Percentiles rank a stretch among this genome's conserved stretches.
Conservation (phyloP, 2,888 invertebrate genomes). For the Habroteleia sp. region DNA sequence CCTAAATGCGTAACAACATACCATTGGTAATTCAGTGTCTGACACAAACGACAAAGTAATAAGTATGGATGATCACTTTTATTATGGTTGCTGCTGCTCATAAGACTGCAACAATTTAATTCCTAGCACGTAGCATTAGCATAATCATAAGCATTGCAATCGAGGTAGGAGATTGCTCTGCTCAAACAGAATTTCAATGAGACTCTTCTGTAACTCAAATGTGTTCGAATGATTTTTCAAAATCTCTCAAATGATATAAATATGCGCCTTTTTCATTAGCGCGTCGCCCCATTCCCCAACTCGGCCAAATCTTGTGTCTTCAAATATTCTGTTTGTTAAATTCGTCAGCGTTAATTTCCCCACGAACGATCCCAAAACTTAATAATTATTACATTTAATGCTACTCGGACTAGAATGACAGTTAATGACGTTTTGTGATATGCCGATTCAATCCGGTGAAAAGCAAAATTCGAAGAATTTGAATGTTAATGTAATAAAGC, state of each 20-base stretch:
- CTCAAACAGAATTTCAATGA: constrained; percentile 63
- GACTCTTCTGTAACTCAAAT: constrained; percentile 50
- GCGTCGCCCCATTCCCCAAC: background rate
- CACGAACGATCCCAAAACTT: background rate
- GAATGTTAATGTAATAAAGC: constrained; percentile 10
- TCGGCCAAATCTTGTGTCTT: constrained; percentile 5
- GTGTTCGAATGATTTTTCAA: constrained; percentile 46
- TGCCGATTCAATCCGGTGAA: constrained; percentile 20
- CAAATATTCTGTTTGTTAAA: constrained; percentile 13
- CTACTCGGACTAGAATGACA: constrained; percentile 3
- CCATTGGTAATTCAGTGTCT: constrained; percentile 58
- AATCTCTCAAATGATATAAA: constrained; percentile 31
- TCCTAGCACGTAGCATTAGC: constrained; percentile 65
- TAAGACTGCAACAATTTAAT: constrained; percentile 64
- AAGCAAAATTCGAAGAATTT: constrained; percentile 13
- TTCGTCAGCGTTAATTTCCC: background rate
- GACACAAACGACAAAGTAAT: constrained; percentile 65
- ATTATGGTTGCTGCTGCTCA: constrained; percentile 61
- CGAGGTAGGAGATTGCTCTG: constrained; percentile 62
- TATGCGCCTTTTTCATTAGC: constrained; percentile 33
- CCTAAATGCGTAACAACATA: constrained; percentile 58
- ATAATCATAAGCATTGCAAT: constrained; percentile 65
- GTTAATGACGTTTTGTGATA: constrained; percentile 29
- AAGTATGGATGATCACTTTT: constrained; percentile 64
- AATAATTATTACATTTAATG: constrained; percentile 18